Evolutionary conservation across 2,113 vertebrate species (phyloP), one percentile per base, ranked within the genome.

Genomic region (Rhineura floridana): DNA sequence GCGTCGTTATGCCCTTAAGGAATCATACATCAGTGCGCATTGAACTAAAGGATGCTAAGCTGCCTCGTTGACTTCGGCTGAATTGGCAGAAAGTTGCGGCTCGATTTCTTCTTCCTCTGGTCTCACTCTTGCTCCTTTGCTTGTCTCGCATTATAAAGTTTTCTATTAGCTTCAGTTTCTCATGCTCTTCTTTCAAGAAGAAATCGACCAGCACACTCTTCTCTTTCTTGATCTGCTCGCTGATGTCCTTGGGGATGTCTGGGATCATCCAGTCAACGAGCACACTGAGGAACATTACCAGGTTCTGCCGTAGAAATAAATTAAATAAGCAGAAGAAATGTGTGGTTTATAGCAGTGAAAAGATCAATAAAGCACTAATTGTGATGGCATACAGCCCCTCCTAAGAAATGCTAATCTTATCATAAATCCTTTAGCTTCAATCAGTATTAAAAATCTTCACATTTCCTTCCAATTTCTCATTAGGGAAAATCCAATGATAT

Each of bases 231-330:
- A 99, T 97, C 96, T 98, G 98, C 65, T 99, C 98, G 4, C 98
- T 98, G 93, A 99, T 97, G 84, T 98, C 98, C 1, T 98, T 98
- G 30, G 99, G 98, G 48, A 99, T 98, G 48, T 99, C 98, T 3
- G 98, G 98, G 91, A 99, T 98, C 96, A 99, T 95, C 99, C 99
- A 99, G 89, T 98, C 98, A 83, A 99, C 98, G 2, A 99, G 95
- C 94, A 98, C 97, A 23, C 99, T 99, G 86, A 99, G 97, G 93
- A 99, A 98, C 98, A 99, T 99, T 87, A 99, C 99, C 30, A 99
- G 93, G 88, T 99, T 99, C 99, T 99, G 94, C 76, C 44, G 4
- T 28, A 12, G 39, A 69, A 19, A 76, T 84, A 84, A 50, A 8
- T 28, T 67, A 67, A 62, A 69, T 86, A 80, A 88, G 65, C 28